phyloP scores from a whole-genome alignment of 2,113 vertebrate species.

The Marmota flaviventris region DNA sequence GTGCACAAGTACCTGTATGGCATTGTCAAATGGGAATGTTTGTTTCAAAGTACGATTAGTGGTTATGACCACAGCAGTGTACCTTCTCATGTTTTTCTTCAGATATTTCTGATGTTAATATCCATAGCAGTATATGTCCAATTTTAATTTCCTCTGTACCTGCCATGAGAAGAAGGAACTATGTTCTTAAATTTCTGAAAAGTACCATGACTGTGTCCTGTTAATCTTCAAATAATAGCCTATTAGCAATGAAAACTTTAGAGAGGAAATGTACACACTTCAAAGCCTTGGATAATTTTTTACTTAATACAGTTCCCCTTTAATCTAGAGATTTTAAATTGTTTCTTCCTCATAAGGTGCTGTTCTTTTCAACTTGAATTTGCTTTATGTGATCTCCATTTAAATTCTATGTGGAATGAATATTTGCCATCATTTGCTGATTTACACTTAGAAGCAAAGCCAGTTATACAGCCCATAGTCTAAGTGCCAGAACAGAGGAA shows the following conservation, averaged over 20 bases:
- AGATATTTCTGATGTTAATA: background rate
- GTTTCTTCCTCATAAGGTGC: background rate
- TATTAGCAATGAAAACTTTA: slow-evolving; percentile 38
- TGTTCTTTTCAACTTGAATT: slow-evolving; percentile 42
- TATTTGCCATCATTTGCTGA: background rate
- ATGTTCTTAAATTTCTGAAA: slow-evolving; percentile 24
- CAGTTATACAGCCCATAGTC: background rate
- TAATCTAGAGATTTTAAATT: slow-evolving; percentile 31
- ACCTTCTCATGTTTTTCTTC: background rate
- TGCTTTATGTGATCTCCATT: background rate
- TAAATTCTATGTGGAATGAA: slow-evolving; percentile 33
- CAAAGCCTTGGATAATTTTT: slow-evolving; percentile 57
- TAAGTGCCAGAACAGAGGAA: background rate
- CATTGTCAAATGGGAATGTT: background rate
- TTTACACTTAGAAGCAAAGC: background rate
- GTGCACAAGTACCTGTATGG: background rate
- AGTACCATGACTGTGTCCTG: background rate
- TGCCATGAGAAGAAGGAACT: background rate
- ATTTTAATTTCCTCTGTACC: slow-evolving; percentile 36
- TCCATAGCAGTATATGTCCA: background rate
- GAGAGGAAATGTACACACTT: slow-evolving; percentile 25
- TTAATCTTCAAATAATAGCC: slow-evolving; percentile 44
- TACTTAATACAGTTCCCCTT: slow-evolving; percentile 39
- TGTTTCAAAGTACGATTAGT: background rate
- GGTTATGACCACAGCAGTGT: background rate